Evolutionary conservation across 2,888 invertebrate species (phyloP).

Genomic region (Pseudanteris insignis): DNA sequence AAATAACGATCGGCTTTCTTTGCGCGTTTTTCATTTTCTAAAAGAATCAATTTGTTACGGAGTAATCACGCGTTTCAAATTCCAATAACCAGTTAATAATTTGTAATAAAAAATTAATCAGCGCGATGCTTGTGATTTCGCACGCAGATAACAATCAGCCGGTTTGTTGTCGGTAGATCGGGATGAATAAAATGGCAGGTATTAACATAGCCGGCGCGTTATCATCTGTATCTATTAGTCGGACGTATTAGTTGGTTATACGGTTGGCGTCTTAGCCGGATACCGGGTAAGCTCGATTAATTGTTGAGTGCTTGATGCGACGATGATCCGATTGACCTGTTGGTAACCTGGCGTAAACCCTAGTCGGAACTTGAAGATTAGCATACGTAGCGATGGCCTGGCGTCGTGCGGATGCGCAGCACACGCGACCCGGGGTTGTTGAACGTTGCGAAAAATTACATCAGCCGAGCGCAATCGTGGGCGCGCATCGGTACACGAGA

Average conservation of each 20-base stretch:
- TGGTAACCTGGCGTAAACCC: slow-evolving; percentile 16
- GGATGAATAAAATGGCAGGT: too few species aligned
- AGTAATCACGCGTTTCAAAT: too few species aligned
- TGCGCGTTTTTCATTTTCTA: too few species aligned
- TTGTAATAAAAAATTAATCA: too few species aligned
- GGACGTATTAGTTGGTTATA: slow-evolving; percentile 23
- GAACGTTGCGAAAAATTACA: slow-evolving; percentile 37
- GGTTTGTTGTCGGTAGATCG: too few species aligned
- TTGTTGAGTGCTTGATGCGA: slow-evolving; percentile 25
- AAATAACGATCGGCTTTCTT: too few species aligned
- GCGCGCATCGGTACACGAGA: slow-evolving; percentile 30
- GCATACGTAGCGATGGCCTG: slow-evolving; percentile 31
- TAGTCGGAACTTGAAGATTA: slow-evolving; percentile 26
- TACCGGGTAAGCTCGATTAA: slow-evolving; percentile 19
- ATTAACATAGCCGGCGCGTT: slow-evolving; percentile 17
- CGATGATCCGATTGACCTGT: slow-evolving; percentile 35
- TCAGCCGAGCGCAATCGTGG: slow-evolving; percentile 24
- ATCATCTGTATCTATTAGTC: slow-evolving; percentile 14
- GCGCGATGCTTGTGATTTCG: too few species aligned
- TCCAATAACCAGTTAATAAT: too few species aligned
- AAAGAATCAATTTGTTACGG: too few species aligned
- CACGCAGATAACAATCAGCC: too few species aligned
- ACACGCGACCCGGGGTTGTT: slow-evolving; percentile 34
- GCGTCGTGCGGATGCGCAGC: slow-evolving; percentile 33
- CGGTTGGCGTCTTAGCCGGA: slow-evolving; percentile 18